A percentile compares a stretch with the other conserved stretches of the same genome.
phyloP scores from a whole-genome alignment of 2,797 vertebrate species.

The Gadopsis bispinosus region DNA sequence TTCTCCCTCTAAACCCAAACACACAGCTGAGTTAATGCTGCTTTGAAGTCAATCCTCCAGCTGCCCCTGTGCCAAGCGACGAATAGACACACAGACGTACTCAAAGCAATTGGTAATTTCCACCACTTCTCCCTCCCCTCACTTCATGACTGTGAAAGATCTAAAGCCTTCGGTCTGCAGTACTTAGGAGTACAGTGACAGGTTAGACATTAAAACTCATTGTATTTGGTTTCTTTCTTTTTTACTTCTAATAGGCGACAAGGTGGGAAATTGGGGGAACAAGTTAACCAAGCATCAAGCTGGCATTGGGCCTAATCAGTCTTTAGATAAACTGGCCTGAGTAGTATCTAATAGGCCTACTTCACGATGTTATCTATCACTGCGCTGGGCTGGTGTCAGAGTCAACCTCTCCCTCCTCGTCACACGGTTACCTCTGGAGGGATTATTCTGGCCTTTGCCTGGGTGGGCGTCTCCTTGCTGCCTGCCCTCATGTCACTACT shows the following conservation, averaged over 20 bases:
- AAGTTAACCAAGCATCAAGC: neutral
- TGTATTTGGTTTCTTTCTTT: neutral
- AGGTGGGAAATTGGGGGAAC: neutral
- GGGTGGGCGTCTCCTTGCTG: constrained; percentile 44
- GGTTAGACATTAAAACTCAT: neutral
- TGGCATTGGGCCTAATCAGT: constrained; percentile 25
- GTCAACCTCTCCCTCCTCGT: constrained; percentile 28
- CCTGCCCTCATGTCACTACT: constrained; percentile 58
- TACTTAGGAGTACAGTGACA: constrained; percentile 32
- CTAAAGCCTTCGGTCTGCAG: constrained; percentile 36
- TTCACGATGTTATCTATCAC: constrained; percentile 36
- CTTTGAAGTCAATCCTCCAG: constrained; percentile 63
- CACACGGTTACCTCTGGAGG: constrained; percentile 32
- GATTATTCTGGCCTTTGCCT: constrained; percentile 29
- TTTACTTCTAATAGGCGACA: neutral
- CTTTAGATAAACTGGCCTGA: constrained; percentile 47
- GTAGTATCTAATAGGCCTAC: constrained; percentile 41
- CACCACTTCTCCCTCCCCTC: constrained; percentile 24
- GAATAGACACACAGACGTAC: constrained; percentile 36
- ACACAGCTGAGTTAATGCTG: constrained; percentile 35
- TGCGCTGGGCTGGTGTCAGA: neutral
- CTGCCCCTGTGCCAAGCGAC: constrained; percentile 43
- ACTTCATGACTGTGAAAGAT: constrained; percentile 47
- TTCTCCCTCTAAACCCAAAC: constrained; percentile 39
- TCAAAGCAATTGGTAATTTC: constrained; percentile 43